These are phyloP conservation scores for Cephus pygmeus DNA, from an alignment of 2,888 invertebrate species.

Conservation along the genomic window DNA sequence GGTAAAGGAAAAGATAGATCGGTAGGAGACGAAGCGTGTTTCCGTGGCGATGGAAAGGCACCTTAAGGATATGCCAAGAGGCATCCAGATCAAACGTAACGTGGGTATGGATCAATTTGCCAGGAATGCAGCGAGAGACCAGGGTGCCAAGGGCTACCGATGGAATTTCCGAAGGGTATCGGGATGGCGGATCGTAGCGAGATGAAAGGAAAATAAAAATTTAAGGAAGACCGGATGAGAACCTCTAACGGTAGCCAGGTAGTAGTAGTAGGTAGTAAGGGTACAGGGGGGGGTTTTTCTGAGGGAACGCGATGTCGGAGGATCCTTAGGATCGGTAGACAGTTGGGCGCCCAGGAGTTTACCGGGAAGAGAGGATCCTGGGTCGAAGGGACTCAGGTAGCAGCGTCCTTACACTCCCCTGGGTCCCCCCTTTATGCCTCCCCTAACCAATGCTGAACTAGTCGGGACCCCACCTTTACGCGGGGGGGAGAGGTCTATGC, in stretches of 20 bases:
- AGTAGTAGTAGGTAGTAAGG: slow-evolving; percentile 17
- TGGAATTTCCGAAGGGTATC: too few relatives aligned
- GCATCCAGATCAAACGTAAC: too few relatives aligned
- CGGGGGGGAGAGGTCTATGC: slow-evolving; percentile 5
- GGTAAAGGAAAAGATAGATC: too few relatives aligned
- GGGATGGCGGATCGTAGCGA: too few relatives aligned
- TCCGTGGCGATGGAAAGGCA: too few relatives aligned
- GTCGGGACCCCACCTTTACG: neutral
- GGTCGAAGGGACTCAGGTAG: slow-evolving; percentile 44
- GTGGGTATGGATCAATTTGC: too few relatives aligned
- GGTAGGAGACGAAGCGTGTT: too few relatives aligned
- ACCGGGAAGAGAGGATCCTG: slow-evolving; percentile 35
- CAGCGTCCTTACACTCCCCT: slow-evolving; percentile 32
- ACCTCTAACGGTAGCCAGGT: slow-evolving; percentile 32
- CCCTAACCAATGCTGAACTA: slow-evolving; percentile 17
- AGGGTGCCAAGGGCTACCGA: too few relatives aligned
- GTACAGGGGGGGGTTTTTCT: neutral
- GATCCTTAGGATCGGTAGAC: slow-evolving; percentile 44
- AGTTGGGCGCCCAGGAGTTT: slow-evolving; percentile 54
- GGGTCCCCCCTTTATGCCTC: slow-evolving; percentile 16
- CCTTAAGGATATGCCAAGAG: too few relatives aligned
- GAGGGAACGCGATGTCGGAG: slow-evolving; percentile 38
- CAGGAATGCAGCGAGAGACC: too few relatives aligned
- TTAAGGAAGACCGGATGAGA: slow-evolving; percentile 14
- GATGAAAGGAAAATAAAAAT: too few relatives aligned